Evolutionary conservation across 1,140 invertebrate species (phyloP).

Genomic region (Philopotamus ludificatus): DNA sequence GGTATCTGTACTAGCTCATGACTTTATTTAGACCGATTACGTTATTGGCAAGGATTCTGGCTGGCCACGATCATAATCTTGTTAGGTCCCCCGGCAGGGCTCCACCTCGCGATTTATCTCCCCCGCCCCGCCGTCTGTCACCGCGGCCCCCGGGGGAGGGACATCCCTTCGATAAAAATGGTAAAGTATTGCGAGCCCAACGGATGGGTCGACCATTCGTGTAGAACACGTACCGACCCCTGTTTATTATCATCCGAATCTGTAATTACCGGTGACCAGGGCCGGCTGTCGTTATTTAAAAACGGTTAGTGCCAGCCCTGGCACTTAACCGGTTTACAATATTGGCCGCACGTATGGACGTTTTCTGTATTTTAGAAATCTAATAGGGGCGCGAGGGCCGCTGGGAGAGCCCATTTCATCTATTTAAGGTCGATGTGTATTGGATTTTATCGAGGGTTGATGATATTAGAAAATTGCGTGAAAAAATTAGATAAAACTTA

Average conservation of each 20-base stretch:
- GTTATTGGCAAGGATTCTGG: slow-evolving; percentile 3
- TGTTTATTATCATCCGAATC: slow-evolving; percentile 14
- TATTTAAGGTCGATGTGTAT: too few species aligned
- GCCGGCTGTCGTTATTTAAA: not conserved
- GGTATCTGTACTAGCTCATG: too few species aligned
- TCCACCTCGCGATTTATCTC: slow-evolving; percentile 15
- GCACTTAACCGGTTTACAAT: too few species aligned
- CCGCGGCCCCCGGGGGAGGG: slow-evolving; percentile 15
- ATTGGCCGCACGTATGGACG: too few species aligned
- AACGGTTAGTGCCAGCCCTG: too few species aligned
- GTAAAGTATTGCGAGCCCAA: slow-evolving; percentile 6
- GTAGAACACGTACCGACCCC: not conserved
- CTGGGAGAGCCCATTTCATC: too few species aligned
- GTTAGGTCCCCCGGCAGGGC: slow-evolving; percentile 3
- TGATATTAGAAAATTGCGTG: too few species aligned
- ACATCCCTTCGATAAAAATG: slow-evolving; percentile 21
- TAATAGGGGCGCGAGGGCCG: too few species aligned
- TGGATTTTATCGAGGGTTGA: too few species aligned
- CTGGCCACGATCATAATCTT: slow-evolving; percentile 12
- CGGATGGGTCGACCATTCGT: slow-evolving; percentile 9
- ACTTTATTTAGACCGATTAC: slow-evolving; percentile 4
- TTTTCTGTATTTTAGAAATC: too few species aligned
- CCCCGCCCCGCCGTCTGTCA: slow-evolving; percentile 18
- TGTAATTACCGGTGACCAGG: slow-evolving; percentile 10
- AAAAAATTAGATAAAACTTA: too few species aligned